Percentiles rank a stretch among this genome's conserved stretches.
phyloP scores from a whole-genome alignment of 1,140 invertebrate species.

The Drosophila bipectinata region DNA sequence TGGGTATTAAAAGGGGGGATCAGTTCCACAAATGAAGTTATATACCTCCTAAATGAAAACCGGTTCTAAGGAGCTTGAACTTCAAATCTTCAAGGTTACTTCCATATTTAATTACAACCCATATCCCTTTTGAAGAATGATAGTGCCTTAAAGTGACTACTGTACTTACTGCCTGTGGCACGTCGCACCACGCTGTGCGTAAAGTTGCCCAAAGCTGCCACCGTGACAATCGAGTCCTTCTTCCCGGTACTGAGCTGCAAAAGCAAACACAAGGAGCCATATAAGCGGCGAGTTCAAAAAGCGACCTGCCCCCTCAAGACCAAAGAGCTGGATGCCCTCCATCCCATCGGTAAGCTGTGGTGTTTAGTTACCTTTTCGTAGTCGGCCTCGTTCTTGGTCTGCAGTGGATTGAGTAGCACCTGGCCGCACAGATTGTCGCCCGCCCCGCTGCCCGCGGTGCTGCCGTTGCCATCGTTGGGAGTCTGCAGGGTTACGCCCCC shows the following conservation, averaged over 20 bases:
- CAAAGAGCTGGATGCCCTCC: no score
- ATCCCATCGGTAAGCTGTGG: neutral
- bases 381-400: constrained; percentile 79
- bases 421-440: constrained; percentile 78
- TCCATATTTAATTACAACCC: no score
- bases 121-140: neutral
- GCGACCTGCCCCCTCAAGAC: neutral
- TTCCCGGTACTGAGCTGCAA: constrained; percentile 78
- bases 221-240: constrained; percentile 83
- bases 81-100: neutral
- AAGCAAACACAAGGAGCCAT: constrained; percentile 19
- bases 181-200: constrained; percentile 82
- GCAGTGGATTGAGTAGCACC: constrained; percentile 76
- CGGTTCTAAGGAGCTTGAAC: neutral
- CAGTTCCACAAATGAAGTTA: neutral
- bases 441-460: constrained; percentile 53
- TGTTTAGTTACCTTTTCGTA: constrained; percentile 77
- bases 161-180: constrained; percentile 81
- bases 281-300: neutral
- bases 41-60: neutral
- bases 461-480: constrained; percentile 69
- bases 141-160: neutral
- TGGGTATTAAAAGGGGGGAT: no score
- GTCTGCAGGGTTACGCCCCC: constrained; percentile 61
- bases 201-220: constrained; percentile 77